Evolutionary conservation across 2,797 vertebrate genomes (phyloP).

Genomic region (Macroramphosus scolopax): DNA sequence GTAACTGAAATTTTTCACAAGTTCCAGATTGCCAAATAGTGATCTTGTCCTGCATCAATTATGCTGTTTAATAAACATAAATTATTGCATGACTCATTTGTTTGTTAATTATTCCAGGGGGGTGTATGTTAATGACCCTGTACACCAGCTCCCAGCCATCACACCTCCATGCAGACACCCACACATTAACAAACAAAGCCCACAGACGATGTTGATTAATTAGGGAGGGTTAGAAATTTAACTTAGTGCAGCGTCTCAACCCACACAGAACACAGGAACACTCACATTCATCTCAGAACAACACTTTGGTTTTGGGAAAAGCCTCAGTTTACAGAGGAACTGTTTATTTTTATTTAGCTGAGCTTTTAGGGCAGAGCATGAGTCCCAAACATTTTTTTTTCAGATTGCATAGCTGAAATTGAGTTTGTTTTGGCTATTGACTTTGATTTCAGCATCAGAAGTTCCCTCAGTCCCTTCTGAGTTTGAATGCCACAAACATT

Average conservation of each 20-base stretch:
- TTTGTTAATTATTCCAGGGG: constrained; percentile 48
- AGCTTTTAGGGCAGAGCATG: constrained; percentile 9
- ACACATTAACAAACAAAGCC: constrained; percentile 48
- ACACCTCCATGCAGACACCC: constrained; percentile 40
- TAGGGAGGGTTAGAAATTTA: constrained; percentile 12
- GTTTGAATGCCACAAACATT: too few relatives aligned
- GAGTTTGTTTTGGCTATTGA: constrained; percentile 6
- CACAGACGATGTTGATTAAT: constrained; percentile 43
- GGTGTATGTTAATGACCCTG: constrained; percentile 22
- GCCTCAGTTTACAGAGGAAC: constrained; percentile 15
- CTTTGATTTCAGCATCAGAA: constrained; percentile 6
- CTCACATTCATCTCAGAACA: constrained; percentile 22
- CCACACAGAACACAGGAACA: constrained; percentile 32
- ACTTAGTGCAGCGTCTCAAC: constrained; percentile 31
- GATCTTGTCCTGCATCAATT: constrained; percentile 53
- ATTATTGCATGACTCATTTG: constrained; percentile 67
- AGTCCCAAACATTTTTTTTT: constrained; percentile 9
- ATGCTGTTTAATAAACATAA: constrained; percentile 74
- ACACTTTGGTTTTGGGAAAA: constrained; percentile 13
- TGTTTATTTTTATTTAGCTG: constrained; percentile 12
- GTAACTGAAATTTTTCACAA: constrained; percentile 52
- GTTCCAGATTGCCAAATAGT: constrained; percentile 74
- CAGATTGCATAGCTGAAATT: background rate
- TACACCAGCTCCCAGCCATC: constrained; percentile 44
- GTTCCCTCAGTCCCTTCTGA: background rate